Base-by-base conservation (phyloP, 2,888 invertebrate genomes). In the Sympetrum striolatum region DNA sequence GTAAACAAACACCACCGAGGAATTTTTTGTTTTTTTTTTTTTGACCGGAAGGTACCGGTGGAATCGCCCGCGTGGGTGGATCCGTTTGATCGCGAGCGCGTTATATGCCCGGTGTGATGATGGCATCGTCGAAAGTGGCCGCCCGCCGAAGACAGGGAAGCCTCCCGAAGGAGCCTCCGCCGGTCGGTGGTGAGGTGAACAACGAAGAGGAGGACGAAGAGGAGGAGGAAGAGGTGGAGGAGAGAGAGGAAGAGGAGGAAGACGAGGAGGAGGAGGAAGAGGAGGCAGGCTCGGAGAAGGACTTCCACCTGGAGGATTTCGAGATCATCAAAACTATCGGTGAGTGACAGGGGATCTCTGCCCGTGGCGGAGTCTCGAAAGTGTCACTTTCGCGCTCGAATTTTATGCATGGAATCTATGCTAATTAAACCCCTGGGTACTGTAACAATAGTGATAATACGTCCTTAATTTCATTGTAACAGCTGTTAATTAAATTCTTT, bases 241-340 rank as follows among this genome's bases (percentile, higher is more conserved):
- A 44, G 14, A 25, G 25, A 14, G 48, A 48, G 2, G 81, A 81
- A 8, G 81, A 81, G 10, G 81, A 44, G 48, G 81, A 81, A 3
- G 81, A 81, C 4, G 82, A 81, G 0, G 53, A 48, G 25, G 58
- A 58, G 35, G 53, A 35, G 35, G 82, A 53, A 58, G 82, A 22
- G 31, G 31, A 58, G 31, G 35, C 53, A 10, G 18, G 82, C 18
- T 15, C 35, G 58, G 25, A n/a, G 22, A 31, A 44, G 31, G 82
- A 82, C 58, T 82, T 58, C 53, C 58, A 58, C 44, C 91, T 98
- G 92, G 97, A 97, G 92, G 97, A 98, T 93, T 96, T 97, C 93
- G 97, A 97, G 94, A 97, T 97, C 92, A 96, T 98, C 92, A 98
- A 97, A 95, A 98, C 98, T 91, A 97, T 98, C 91, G 98, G 98